Conservation (phyloP, 1,140 invertebrate species). For the Heliconius nattereri region DNA sequence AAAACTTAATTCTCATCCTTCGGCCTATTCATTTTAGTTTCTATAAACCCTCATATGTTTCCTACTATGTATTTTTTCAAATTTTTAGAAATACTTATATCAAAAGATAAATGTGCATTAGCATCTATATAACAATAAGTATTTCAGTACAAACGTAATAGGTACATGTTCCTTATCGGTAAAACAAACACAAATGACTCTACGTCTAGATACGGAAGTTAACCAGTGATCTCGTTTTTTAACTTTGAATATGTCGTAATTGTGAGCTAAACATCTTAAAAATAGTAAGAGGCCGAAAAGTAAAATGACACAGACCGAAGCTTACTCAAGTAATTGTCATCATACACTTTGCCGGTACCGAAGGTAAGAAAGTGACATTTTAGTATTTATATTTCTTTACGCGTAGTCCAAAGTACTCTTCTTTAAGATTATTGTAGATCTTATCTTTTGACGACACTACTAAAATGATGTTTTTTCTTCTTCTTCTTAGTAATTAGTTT, state of each 20-base stretch:
- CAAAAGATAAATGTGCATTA: not conserved
- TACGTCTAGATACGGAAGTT: not conserved
- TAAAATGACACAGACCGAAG: not conserved
- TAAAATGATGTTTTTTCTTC: no score
- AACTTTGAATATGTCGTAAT: constrained; percentile 1
- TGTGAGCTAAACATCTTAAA: not conserved
- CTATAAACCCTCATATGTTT: no score
- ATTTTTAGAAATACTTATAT: not conserved
- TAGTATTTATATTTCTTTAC: not conserved
- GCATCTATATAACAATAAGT: not conserved
- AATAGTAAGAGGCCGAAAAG: not conserved
- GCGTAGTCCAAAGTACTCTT: not conserved
- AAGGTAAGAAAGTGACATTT: not conserved
- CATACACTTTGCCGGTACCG: constrained; percentile 1
- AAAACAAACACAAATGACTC: constrained; percentile 13
- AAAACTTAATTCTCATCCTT: no score
- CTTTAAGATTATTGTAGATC: not conserved
- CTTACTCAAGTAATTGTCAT: not conserved
- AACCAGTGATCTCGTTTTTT: constrained; percentile 4
- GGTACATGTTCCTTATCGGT: not conserved
- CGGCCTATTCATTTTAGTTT: no score
- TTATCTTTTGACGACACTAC: no score
- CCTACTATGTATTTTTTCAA: no score
- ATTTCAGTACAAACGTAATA: not conserved
- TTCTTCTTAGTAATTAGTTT: no score